These are phyloP conservation scores for Hanleya hanleyi DNA, from an alignment of 2,888 invertebrate species.

Conservation along the genomic window DNA sequence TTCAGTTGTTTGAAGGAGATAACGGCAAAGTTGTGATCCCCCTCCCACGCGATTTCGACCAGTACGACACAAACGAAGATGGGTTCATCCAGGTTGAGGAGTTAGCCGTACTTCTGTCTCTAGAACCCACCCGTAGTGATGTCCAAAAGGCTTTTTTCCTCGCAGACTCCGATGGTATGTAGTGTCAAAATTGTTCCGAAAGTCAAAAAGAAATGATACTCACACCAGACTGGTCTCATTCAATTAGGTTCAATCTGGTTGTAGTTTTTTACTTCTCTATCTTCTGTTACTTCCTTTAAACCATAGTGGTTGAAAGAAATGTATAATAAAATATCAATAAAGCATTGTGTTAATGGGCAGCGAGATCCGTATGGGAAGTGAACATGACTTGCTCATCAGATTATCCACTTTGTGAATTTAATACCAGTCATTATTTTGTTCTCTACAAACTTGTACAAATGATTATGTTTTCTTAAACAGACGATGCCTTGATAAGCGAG, in stretches of 20 bases:
- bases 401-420: no score
- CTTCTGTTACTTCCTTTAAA: neutral
- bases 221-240: neutral
- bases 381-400: no score
- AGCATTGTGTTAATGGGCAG: no score
- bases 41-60: slow-evolving; percentile 3
- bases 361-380: no score
- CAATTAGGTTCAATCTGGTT: neutral
- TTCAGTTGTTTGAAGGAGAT: neutral
- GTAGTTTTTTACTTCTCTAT: neutral
- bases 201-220: neutral
- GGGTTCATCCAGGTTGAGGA: neutral
- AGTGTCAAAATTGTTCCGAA: neutral
- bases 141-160: slow-evolving; percentile 2
- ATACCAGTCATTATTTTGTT: neutral
- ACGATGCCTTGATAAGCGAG: neutral
- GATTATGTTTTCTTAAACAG: neutral
- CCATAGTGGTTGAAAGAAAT: neutral
- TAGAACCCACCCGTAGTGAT: neutral
- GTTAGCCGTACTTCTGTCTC: neutral
- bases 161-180: slow-evolving; percentile 1
- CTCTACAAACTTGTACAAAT: neutral
- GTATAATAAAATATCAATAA: no score
- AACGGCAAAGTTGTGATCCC: slow-evolving; percentile 1
- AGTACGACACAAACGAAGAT: neutral